phyloP scores from a whole-genome alignment of 1,140 invertebrate species.

The Artemia franciscana region DNA sequence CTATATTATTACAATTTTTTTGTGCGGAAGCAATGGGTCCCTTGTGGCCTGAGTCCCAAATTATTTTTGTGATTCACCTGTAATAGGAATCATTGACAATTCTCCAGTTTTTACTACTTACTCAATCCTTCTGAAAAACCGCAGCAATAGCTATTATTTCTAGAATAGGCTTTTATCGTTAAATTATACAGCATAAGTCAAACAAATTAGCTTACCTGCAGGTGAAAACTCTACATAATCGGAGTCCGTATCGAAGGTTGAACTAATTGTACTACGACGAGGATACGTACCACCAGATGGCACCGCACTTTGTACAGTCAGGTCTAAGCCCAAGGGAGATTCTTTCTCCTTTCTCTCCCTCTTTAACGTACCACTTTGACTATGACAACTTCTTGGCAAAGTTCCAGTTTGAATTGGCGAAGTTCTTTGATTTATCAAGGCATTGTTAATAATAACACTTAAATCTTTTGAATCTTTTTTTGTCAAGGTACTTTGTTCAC shows the following conservation, averaged over 20 bases:
- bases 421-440: background rate
- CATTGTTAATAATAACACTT: background rate
- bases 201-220: background rate
- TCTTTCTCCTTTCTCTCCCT: background rate
- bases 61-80: no score
- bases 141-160: no score
- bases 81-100: no score
- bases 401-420: background rate
- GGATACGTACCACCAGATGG: constrained; percentile 23
- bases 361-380: background rate
- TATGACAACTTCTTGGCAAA: no score
- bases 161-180: no score
- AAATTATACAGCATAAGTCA: no score
- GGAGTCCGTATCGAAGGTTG: constrained; percentile 58
- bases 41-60: no score
- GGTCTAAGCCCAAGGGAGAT: constrained; percentile 1
- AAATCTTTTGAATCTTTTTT: background rate
- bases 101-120: no score
- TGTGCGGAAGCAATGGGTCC: no score
- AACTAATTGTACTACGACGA: constrained; percentile 47
- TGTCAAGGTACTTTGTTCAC: background rate
- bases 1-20: no score
- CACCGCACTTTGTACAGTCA: constrained; percentile 9
- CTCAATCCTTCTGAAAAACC: no score
- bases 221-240: constrained; percentile 63